phyloP scores from a whole-genome alignment of 2,797 vertebrate species.

The Etheostoma perlongum region DNA sequence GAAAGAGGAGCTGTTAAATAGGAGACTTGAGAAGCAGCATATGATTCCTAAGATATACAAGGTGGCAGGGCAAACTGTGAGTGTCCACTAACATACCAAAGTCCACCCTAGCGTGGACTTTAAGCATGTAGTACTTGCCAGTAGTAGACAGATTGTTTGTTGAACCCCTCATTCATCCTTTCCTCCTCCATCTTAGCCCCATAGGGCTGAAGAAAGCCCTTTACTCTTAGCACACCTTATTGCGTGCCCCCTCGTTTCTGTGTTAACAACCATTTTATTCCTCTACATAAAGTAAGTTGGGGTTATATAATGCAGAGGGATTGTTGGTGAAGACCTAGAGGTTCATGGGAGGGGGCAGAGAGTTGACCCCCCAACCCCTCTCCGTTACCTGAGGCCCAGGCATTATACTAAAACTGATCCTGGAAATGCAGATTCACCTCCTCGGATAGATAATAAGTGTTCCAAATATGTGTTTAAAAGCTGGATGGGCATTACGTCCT shows the following conservation, averaged over 20 bases:
- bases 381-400: slow-evolving; percentile 35
- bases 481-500: slow-evolving; percentile 37
- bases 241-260: slow-evolving; percentile 35
- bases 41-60: not conserved
- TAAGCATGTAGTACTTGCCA: slow-evolving; percentile 3
- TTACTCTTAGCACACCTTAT: slow-evolving; percentile 26
- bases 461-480: slow-evolving; percentile 71
- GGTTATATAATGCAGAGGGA: slow-evolving; percentile 45
- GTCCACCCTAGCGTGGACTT: not conserved
- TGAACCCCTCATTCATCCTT: slow-evolving; percentile 16
- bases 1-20: no score
- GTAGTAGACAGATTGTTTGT: slow-evolving; percentile 28
- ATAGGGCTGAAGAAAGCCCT: slow-evolving; percentile 38
- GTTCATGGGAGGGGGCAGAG: slow-evolving; percentile 43
- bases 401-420: slow-evolving; percentile 26
- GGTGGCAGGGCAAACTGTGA: not conserved
- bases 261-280: slow-evolving; percentile 65
- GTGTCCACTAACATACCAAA: slow-evolving; percentile 13
- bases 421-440: slow-evolving; percentile 69
- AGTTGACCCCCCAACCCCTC: slow-evolving; percentile 13
- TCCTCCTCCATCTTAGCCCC: slow-evolving; percentile 2
- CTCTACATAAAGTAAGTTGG: slow-evolving; percentile 49
- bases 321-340: slow-evolving; percentile 55
- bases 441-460: slow-evolving; percentile 73
- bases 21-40: no score